Percentiles rank a stretch among this genome's conserved stretches.
Conservation (phyloP, 2,113 vertebrate species). For the Hiodon alosoides region DNA sequence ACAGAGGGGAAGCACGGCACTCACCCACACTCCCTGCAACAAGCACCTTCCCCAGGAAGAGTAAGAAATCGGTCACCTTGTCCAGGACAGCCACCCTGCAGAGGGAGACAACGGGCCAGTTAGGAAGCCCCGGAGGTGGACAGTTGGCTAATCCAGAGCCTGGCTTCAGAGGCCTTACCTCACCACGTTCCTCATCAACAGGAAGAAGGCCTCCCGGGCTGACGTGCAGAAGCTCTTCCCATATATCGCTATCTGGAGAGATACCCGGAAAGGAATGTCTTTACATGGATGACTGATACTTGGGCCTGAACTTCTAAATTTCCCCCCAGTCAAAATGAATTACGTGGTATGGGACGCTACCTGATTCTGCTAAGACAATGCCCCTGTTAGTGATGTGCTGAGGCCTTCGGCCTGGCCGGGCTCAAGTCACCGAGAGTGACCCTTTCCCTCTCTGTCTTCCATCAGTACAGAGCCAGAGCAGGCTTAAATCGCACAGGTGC, state of each 20-base stretch:
- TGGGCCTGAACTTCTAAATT: no score
- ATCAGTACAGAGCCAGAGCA: no score
- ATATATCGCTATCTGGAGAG: conserved; percentile 85
- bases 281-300: neutral
- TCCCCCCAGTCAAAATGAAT: no score
- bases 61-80: conserved; percentile 88
- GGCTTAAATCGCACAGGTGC: no score
- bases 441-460: no score
- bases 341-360: no score
- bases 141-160: neutral
- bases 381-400: no score
- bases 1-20: conserved; percentile 38
- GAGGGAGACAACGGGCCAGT: conserved; percentile 32
- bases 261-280: conserved; percentile 1
- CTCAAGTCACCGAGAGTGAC: no score
- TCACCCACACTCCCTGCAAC: conserved; percentile 87
- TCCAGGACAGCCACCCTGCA: conserved; percentile 86
- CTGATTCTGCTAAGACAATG: no score
- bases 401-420: no score
- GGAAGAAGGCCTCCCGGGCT: conserved; percentile 83
- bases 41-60: conserved; percentile 87
- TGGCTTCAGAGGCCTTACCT: conserved; percentile 62
- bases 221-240: conserved; percentile 92
- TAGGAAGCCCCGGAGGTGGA: neutral
- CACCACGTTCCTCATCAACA: conserved; percentile 90